A percentile compares a stretch with the other conserved stretches of the same genome.
These are phyloP conservation scores for Bergia sp. DNA, from an alignment of 92 coral and sea anemone species.

Conservation along the genomic window DNA sequence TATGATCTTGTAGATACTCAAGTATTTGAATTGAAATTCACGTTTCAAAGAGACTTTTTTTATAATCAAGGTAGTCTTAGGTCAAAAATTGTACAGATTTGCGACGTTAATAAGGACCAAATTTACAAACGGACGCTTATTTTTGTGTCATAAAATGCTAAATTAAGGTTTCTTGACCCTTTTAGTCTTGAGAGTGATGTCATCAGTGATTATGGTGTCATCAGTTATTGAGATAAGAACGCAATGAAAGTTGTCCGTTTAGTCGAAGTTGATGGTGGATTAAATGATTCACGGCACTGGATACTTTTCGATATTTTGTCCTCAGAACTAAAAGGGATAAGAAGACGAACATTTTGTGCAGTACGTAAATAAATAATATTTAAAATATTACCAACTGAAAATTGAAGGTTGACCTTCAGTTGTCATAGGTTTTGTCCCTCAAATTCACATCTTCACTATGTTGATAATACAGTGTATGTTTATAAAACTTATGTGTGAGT, in stretches of 20 bases:
- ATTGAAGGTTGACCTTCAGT: neutral
- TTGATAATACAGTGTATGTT: neutral
- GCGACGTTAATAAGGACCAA: neutral
- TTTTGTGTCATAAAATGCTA: neutral
- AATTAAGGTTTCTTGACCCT: neutral
- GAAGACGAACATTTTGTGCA: neutral
- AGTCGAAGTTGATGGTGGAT: no score
- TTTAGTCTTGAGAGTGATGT: neutral
- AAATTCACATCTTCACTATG: neutral
- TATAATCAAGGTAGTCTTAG: neutral
- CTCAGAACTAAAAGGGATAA: neutral
- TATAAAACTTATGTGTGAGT: neutral
- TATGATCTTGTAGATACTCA: conserved; percentile 2
- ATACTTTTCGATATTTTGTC: neutral
- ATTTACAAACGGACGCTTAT: neutral
- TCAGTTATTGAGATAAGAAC: neutral
- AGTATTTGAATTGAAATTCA: neutral
- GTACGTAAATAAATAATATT: no score
- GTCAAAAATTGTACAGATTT: neutral
- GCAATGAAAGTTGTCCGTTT: neutral
- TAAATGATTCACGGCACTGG: no score
- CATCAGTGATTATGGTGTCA: neutral
- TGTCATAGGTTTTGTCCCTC: neutral
- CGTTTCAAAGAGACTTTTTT: neutral
- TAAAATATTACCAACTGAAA: neutral